Evolutionary conservation across 2,113 vertebrate genomes (phyloP).

Genomic region (Ameiurus melas): DNA sequence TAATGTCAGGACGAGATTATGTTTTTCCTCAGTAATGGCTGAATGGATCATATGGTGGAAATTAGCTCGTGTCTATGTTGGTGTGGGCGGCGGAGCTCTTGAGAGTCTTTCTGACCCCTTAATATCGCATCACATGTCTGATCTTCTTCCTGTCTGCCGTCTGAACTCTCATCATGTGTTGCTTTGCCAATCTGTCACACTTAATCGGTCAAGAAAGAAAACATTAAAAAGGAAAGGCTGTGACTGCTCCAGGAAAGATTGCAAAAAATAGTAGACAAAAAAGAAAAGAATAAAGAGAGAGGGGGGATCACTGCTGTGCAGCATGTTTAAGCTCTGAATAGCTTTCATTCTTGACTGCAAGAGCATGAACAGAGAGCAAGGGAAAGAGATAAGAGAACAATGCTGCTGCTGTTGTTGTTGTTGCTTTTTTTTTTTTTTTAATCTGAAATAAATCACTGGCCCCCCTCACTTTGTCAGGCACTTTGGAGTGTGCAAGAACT

Average conservation of each 20-base stretch:
- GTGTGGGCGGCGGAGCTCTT: conserved; percentile 31
- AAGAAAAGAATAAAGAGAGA: conserved; percentile 45
- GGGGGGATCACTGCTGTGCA: conserved; percentile 64
- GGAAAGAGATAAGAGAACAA: conserved; percentile 69
- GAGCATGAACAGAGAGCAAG: conserved; percentile 58
- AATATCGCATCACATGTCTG: conserved; percentile 78
- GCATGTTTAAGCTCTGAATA: conserved; percentile 63
- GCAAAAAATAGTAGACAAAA: conserved; percentile 37
- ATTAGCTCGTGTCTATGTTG: conserved; percentile 23
- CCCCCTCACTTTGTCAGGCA: conserved; percentile 44
- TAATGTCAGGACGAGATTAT: not conserved
- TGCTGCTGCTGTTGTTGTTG: conserved; percentile 46
- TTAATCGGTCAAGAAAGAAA: conserved; percentile 70
- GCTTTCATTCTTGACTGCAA: conserved; percentile 66
- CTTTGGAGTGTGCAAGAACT: conserved; percentile 33
- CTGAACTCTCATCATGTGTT: conserved; percentile 76
- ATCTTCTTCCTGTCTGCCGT: conserved; percentile 75
- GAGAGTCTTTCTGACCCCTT: conserved; percentile 73
- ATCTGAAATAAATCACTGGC: conserved; percentile 69
- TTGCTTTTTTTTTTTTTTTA: conserved; percentile 60
- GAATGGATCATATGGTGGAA: conserved; percentile 32
- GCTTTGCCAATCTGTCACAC: conserved; percentile 76
- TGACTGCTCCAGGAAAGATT: conserved; percentile 60
- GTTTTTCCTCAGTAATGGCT: not conserved
- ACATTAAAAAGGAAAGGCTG: conserved; percentile 62